Conservation (phyloP, 2,113 vertebrate species). For the Crotalus tigris region DNA sequence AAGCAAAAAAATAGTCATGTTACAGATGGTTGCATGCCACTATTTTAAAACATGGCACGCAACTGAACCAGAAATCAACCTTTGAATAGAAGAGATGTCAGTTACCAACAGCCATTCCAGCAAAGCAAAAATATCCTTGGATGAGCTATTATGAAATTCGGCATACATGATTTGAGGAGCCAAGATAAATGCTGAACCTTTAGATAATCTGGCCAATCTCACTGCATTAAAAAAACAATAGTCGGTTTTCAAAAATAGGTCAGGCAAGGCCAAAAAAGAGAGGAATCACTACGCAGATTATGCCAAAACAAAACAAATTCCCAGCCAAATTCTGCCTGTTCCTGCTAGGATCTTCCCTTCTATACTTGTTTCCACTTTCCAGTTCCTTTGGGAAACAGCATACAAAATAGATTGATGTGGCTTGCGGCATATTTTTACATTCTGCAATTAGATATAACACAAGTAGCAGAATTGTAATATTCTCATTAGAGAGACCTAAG, state of each 20-base stretch:
- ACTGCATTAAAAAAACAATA: not conserved
- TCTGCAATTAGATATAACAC: not conserved
- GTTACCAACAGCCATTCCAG: not conserved
- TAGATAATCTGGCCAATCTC: not conserved
- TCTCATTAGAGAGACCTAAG: not conserved
- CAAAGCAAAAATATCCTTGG: not conserved
- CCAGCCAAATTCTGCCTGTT: slow-evolving; percentile 12
- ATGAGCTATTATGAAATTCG: slow-evolving; percentile 3
- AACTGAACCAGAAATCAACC: not conserved
- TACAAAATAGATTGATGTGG: not conserved
- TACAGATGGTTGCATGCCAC: not conserved
- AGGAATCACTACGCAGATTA: not conserved
- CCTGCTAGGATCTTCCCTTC: not conserved
- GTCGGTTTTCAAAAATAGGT: slow-evolving; percentile 24
- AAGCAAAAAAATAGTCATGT: not conserved
- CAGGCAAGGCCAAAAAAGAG: not conserved
- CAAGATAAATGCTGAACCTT: not conserved
- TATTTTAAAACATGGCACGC: not conserved
- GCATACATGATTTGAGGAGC: not conserved
- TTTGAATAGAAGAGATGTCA: not conserved
- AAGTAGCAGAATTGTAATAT: not conserved
- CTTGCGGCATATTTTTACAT: not conserved
- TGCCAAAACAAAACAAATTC: slow-evolving; percentile 4
- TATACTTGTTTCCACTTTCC: not conserved
- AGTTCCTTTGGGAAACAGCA: not conserved